Percentiles rank a stretch among this genome's conserved stretches.
Evolutionary conservation across 2,888 invertebrate species (phyloP).

Genomic region (Mongoloraphidia duomilia): DNA sequence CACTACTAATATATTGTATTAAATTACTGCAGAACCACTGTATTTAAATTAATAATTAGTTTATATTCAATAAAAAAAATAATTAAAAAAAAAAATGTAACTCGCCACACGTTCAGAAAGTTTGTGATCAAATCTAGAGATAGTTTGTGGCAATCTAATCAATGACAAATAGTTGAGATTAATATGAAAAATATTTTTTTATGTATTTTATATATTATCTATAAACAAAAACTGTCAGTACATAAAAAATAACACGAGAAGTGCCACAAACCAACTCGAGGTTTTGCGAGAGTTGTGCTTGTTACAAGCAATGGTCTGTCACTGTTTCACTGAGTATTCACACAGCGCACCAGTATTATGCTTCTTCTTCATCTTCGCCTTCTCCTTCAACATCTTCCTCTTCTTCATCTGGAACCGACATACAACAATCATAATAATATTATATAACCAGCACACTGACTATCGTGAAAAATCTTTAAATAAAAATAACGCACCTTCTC

Average conservation of each 20-base stretch:
- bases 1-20: conserved; percentile 3
- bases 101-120: background rate
- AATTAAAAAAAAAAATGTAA: no score
- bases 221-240: background rate
- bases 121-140: conserved; percentile 9
- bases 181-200: conserved; percentile 7
- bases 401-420: conserved; percentile 25
- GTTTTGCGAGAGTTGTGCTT: conserved; percentile 24
- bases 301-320: conserved; percentile 21
- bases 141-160: conserved; percentile 7
- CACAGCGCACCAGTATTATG: conserved; percentile 25
- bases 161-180: background rate
- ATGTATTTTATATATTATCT: conserved; percentile 1
- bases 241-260: conserved; percentile 7
- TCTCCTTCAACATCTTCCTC: conserved; percentile 30
- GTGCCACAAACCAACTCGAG: conserved; percentile 27
- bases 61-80: conserved; percentile 6
- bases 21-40: conserved; percentile 11
- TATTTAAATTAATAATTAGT: conserved; percentile 9
- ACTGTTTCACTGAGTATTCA: conserved; percentile 14
- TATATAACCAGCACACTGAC: background rate
- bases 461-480: background rate
- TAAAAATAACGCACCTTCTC: conserved; percentile 24
- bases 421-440: conserved; percentile 6
- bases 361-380: conserved; percentile 31